Conservation (phyloP, 2,888 invertebrate species). For the Drosophila rubida region DNA sequence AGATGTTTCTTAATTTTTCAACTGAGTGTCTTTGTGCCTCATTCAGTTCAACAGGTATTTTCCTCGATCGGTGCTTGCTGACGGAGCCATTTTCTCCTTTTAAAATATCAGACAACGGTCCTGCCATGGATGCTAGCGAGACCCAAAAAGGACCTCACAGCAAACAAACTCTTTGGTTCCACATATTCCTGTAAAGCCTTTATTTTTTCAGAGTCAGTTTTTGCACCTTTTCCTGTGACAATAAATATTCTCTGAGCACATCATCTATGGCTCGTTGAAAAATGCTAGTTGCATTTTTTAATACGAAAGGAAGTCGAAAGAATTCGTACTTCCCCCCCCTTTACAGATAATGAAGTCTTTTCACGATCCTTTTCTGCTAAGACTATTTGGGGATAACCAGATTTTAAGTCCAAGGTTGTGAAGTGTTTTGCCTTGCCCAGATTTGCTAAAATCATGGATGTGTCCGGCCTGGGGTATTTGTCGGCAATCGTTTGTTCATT, state of each 20-base stretch:
- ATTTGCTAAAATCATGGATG: background rate
- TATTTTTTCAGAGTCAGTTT: constrained; percentile 3
- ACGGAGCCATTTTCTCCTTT: background rate
- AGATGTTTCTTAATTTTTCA: background rate
- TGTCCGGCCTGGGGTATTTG: background rate
- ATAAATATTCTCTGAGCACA: background rate
- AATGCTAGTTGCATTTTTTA: constrained; percentile 1
- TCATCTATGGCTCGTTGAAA: constrained; percentile 3
- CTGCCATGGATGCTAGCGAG: background rate
- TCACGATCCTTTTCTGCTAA: background rate
- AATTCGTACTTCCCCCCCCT: background rate
- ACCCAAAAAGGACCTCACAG: background rate
- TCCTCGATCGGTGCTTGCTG: background rate
- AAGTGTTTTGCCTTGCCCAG: background rate
- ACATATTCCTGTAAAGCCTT: background rate
- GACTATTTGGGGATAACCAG: background rate
- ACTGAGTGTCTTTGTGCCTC: background rate
- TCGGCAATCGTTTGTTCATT: background rate
- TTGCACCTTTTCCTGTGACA: background rate
- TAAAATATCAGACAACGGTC: background rate
- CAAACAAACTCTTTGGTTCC: constrained; percentile 5
- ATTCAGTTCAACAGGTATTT: background rate
- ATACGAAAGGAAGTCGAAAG: background rate
- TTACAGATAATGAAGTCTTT: background rate
- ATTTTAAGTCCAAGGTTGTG: background rate